phyloP scores from a whole-genome alignment of 2,888 invertebrate genomes.

The Mythimna pallens region DNA sequence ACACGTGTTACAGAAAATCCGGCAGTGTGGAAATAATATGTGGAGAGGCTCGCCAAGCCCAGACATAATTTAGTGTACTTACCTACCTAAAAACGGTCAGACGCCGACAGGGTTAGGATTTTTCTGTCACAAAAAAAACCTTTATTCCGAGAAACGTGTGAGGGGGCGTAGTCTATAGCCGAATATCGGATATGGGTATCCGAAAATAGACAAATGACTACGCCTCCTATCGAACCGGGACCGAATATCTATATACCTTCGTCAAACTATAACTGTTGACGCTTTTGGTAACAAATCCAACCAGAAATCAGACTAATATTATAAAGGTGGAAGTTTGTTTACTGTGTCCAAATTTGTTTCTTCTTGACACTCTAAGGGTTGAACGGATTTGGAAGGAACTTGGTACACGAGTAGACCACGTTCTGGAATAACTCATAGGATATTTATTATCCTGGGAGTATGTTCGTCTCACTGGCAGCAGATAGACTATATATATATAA shows the following conservation, averaged over 20 bases:
- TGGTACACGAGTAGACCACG: no score
- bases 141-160: neutral
- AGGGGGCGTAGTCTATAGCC: neutral
- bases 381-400: no score
- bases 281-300: neutral
- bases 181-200: neutral
- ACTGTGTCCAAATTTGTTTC: no score
- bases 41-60: neutral
- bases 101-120: neutral
- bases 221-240: slow-evolving; percentile 1
- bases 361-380: no score
- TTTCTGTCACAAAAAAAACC: slow-evolving; percentile 16
- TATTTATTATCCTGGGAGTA: no score
- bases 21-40: neutral
- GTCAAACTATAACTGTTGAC: slow-evolving; percentile 9
- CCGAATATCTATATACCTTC: slow-evolving; percentile 13
- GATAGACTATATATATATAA: no score
- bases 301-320: neutral
- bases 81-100: neutral
- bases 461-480: no score
- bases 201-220: slow-evolving; percentile 8
- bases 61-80: no score
- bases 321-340: no score
- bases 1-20: neutral
- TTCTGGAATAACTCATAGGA: no score